phyloP scores from a whole-genome alignment of 2,113 vertebrate species.

The Semnornis frantzii region DNA sequence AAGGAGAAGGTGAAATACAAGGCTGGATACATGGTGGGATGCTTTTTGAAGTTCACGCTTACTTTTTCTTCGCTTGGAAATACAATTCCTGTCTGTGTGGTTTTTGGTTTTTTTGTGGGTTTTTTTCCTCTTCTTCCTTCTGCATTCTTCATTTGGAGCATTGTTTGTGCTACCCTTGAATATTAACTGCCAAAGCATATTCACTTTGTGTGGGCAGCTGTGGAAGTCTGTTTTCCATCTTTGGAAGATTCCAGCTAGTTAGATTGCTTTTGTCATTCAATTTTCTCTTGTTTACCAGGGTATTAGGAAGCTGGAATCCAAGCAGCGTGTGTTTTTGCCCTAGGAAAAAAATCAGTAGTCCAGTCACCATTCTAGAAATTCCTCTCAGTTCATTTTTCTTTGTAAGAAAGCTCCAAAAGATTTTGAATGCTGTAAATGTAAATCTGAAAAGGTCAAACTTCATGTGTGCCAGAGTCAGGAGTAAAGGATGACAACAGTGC shows the following conservation, averaged over 20 bases:
- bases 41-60: background rate
- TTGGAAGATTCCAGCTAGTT: background rate
- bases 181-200: background rate
- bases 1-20: background rate
- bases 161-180: background rate
- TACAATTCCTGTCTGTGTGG: background rate
- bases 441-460: constrained; percentile 61
- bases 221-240: constrained; percentile 23
- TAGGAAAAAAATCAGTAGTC: constrained; percentile 34
- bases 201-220: background rate
- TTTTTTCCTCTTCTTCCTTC: no score
- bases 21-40: background rate
- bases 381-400: background rate
- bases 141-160: background rate
- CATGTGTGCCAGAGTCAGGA: background rate
- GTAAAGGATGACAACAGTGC: background rate
- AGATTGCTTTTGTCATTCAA: constrained; percentile 22
- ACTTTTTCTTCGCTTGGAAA: background rate
- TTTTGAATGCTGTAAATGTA: background rate
- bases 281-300: constrained; percentile 39
- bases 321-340: constrained; percentile 22
- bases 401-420: background rate
- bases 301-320: background rate
- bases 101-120: background rate
- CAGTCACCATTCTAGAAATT: constrained; percentile 58